phyloP scores from a whole-genome alignment of 2,888 invertebrate species.

The Epistrophella euchroma region DNA sequence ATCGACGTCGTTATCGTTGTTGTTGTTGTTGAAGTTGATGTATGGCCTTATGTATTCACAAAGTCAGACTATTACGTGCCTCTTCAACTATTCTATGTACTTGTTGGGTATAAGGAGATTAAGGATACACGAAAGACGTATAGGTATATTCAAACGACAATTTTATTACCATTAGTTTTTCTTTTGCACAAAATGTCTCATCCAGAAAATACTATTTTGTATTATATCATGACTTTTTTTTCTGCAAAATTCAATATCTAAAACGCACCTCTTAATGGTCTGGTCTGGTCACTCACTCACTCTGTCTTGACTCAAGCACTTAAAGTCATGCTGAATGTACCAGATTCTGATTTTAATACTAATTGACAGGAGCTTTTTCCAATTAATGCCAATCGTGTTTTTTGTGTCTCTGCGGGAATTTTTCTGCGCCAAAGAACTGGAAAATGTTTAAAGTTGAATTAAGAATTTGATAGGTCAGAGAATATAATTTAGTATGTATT shows the following conservation, averaged over 20 bases:
- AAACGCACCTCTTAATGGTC: slow-evolving; percentile 28
- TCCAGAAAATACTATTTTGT: slow-evolving; percentile 36
- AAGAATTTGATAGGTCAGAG: background rate
- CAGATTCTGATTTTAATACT: slow-evolving; percentile 21
- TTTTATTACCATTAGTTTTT: slow-evolving; percentile 68
- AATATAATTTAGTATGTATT: background rate
- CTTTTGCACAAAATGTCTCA: slow-evolving; percentile 52
- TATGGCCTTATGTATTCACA: slow-evolving; percentile 58
- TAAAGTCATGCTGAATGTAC: slow-evolving; percentile 25
- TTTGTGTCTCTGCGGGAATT: background rate
- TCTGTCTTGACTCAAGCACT: background rate
- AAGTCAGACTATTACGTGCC: slow-evolving; percentile 70
- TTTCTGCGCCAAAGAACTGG: background rate
- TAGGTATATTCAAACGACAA: slow-evolving; percentile 13
- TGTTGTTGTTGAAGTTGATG: background rate
- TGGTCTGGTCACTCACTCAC: slow-evolving; percentile 1
- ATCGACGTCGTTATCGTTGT: slow-evolving; percentile 18
- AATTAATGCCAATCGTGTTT: slow-evolving; percentile 48
- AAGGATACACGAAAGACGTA: slow-evolving; percentile 23
- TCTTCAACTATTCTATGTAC: slow-evolving; percentile 54
- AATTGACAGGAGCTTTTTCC: slow-evolving; percentile 60
- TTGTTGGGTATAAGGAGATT: slow-evolving; percentile 11
- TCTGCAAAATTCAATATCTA: background rate
- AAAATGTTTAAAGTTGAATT: background rate
- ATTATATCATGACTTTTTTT: background rate